Conservation (phyloP, 2,113 vertebrate species). For the Alethe castanea region DNA sequence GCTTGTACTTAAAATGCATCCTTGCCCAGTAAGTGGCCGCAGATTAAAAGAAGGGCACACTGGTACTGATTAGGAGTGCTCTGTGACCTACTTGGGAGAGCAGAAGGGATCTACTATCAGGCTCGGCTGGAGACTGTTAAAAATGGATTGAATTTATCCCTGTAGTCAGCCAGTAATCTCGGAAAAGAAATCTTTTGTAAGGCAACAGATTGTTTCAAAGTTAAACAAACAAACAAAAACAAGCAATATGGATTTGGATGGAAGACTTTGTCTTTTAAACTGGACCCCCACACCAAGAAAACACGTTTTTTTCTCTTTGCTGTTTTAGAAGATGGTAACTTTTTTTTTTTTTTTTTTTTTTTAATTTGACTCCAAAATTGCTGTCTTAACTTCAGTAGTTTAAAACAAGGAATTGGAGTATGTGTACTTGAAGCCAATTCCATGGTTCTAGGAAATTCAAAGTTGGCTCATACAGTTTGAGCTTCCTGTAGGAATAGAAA, state of each 20-base stretch:
- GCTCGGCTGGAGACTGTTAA: neutral
- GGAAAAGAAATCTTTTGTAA: neutral
- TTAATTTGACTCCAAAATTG: neutral
- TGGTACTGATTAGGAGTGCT: neutral
- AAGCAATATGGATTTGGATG: neutral
- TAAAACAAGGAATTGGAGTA: neutral
- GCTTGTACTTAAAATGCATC: neutral
- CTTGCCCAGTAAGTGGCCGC: neutral
- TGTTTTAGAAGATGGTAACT: neutral
- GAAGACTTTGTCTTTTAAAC: neutral
- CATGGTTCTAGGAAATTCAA: neutral
- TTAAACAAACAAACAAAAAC: too few species aligned
- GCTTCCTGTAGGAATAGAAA: neutral
- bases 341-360: neutral
- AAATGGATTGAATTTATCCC: neutral
- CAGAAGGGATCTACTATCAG: neutral
- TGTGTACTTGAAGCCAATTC: neutral
- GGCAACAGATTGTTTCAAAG: neutral
- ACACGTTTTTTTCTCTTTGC: neutral
- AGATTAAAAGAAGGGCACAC: neutral
- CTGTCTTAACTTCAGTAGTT: neutral
- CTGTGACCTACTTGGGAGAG: neutral
- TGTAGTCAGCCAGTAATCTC: neutral
- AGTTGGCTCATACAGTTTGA: neutral
- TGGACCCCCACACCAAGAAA: neutral